phyloP scores from a whole-genome alignment of 2,113 vertebrate species.

The Emydura subglobosa region DNA sequence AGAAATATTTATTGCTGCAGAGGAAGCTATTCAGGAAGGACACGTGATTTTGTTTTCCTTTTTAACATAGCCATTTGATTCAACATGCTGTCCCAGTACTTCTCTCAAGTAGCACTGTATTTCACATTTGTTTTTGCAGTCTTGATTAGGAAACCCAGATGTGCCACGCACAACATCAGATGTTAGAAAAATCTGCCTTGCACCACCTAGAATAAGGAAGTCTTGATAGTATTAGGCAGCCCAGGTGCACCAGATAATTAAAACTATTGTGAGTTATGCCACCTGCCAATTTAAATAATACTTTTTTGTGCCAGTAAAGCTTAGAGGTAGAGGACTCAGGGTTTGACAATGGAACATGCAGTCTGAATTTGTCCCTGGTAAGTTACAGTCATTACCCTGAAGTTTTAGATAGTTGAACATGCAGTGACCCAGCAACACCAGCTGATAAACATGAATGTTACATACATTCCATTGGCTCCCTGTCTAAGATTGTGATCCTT shows the following conservation, averaged over 20 bases:
- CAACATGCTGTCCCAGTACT: neutral
- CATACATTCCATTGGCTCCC: fast-evolving
- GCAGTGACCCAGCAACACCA: neutral
- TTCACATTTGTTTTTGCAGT: neutral
- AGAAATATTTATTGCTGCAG: neutral
- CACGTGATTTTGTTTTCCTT: neutral
- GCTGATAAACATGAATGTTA: neutral
- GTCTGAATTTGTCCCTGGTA: neutral
- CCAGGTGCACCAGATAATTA: neutral
- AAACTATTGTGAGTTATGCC: fast-evolving
- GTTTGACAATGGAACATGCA: fast-evolving
- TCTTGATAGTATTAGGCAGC: neutral
- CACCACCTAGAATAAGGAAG: neutral
- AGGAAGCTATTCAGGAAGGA: neutral
- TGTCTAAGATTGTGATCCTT: neutral
- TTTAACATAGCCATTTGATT: neutral
- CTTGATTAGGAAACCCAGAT: neutral
- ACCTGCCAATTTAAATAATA: neutral
- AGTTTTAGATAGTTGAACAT: neutral
- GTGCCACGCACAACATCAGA: fast-evolving
- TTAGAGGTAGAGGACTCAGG: neutral
- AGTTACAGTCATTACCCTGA: neutral
- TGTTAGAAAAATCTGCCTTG: neutral
- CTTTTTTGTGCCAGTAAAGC: too few relatives aligned
- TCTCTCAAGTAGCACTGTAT: neutral